Evolutionary conservation across 1,140 invertebrate species (phyloP).

Genomic region (Drosophila novamexicana): DNA sequence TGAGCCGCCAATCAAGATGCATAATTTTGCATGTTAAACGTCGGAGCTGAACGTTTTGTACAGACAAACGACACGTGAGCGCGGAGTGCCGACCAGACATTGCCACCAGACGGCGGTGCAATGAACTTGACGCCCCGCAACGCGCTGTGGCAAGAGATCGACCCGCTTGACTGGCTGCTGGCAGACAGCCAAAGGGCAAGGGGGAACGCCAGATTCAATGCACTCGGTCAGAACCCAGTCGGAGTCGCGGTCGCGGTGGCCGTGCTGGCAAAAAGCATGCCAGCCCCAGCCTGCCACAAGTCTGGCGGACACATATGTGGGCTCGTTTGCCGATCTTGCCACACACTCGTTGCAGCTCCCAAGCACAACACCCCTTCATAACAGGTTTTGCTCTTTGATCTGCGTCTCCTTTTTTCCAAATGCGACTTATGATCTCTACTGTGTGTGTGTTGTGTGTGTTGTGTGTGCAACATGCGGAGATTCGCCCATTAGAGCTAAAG

Average conservation of each 20-base stretch:
- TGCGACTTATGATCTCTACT: conserved; percentile 69
- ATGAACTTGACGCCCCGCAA: conserved; percentile 62
- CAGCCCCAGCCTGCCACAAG: conserved; percentile 11
- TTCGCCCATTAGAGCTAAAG: conserved; percentile 70
- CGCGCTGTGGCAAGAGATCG: conserved; percentile 50
- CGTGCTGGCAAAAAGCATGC: conserved; percentile 50
- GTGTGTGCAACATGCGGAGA: conserved; percentile 45
- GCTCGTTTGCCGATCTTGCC: conserved; percentile 43
- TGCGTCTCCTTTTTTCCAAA: conserved; percentile 23
- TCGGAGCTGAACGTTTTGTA: conserved; percentile 18
- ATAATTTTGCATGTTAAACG: conserved; percentile 53
- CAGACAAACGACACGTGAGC: conserved; percentile 63
- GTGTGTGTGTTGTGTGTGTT: conserved; percentile 3
- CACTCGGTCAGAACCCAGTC: conserved; percentile 41
- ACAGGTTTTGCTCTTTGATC: conserved; percentile 56
- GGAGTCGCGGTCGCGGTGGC: conserved; percentile 4
- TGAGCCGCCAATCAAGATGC: conserved; percentile 67
- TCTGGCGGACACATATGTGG: conserved; percentile 33
- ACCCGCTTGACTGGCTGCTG: conserved; percentile 62
- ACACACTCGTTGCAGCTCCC: neutral
- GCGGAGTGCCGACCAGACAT: neutral
- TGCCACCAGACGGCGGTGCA: conserved; percentile 51
- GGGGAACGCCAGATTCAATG: conserved; percentile 26
- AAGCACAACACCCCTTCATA: conserved; percentile 9
- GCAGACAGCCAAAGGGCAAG: conserved; percentile 45